phyloP scores from a whole-genome alignment of 2,888 invertebrate species.

The Eledona agricola region DNA sequence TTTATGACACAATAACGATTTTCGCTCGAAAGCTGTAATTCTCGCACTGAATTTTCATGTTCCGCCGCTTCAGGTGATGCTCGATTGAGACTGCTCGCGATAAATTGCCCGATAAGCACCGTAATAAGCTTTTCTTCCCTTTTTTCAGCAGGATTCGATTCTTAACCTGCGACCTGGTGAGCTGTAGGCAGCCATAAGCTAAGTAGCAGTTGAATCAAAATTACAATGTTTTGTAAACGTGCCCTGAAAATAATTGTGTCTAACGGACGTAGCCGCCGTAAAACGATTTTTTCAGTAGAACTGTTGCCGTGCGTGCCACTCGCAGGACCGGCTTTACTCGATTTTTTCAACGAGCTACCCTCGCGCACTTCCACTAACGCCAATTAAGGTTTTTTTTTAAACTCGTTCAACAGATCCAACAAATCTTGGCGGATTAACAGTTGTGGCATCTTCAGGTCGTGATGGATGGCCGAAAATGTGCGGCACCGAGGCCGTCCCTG shows the following conservation, averaged over 20 bases:
- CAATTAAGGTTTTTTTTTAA: no score
- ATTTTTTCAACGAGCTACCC: no score
- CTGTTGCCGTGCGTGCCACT: no score
- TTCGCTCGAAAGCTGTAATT: constrained; percentile 26
- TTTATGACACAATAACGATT: constrained; percentile 29
- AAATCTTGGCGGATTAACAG: no score
- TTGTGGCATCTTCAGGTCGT: no score
- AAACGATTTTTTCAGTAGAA: no score
- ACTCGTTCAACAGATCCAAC: no score
- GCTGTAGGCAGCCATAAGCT: constrained; percentile 19
- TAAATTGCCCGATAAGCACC: constrained; percentile 36
- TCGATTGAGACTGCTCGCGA: constrained; percentile 23
- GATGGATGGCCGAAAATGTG: background rate
- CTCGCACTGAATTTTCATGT: constrained; percentile 28
- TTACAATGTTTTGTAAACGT: constrained; percentile 20
- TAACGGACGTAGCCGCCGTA: no score
- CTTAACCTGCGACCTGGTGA: constrained; percentile 30
- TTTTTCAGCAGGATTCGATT: constrained; percentile 35
- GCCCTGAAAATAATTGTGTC: constrained; percentile 15
- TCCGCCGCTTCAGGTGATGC: constrained; percentile 18
- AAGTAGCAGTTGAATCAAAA: constrained; percentile 31
- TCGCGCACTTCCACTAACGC: no score
- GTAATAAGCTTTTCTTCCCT: constrained; percentile 33
- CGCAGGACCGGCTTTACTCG: no score
- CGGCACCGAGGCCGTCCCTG: no score